Evolutionary conservation across 2,113 vertebrate genomes (phyloP), one percentile per base, ranked within the genome.

Genomic region (Tachuris rubrigastra): DNA sequence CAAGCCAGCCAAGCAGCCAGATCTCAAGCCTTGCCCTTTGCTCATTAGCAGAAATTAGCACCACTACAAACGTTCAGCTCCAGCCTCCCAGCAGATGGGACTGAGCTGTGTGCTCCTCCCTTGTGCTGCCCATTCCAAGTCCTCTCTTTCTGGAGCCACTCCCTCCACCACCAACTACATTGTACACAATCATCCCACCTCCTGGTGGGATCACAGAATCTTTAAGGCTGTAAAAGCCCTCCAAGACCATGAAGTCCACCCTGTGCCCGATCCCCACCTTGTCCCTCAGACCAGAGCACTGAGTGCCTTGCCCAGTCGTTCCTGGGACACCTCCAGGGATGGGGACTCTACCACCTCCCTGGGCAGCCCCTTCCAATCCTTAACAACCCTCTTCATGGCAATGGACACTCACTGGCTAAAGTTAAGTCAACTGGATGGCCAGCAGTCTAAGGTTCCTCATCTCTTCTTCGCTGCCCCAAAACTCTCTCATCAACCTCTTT

Each of bases 231-330:
- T 46, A 9, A 59, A 44, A 75, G n/a, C 52, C 9, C 13, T 68
- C 28, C 12, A 12, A 53, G n/a, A 1, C 4, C 39, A 68, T 3
- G 0, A 1, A 47, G 24, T 11, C 39, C 30, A 35, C 21, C 0
- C 77, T 68, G 33, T 39, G 46, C 8, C 53, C 1, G 1, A 14
- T 3, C 8, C 28, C 3, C 3, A 39, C 24, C 16, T 2, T 41
- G 30, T 35, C 55, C 2, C 20, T 30, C 47, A 53, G 33, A 9
- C 55, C 55, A 76, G 16, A 35, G 55, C 39, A 3, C 39, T 15
- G 5, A 55, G n/a, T 35, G 62, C 30, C 62, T 55, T 0, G 0
- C 14, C n/a, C 47, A 83, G 41, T 1, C 14, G 0, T 15, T 25
- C 46, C 78, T 0, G 25, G 41, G 41, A 14, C 8, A 75, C 4